Conservation (phyloP, 2,797 vertebrate genomes). For the Alcedo quadribrachys region DNA sequence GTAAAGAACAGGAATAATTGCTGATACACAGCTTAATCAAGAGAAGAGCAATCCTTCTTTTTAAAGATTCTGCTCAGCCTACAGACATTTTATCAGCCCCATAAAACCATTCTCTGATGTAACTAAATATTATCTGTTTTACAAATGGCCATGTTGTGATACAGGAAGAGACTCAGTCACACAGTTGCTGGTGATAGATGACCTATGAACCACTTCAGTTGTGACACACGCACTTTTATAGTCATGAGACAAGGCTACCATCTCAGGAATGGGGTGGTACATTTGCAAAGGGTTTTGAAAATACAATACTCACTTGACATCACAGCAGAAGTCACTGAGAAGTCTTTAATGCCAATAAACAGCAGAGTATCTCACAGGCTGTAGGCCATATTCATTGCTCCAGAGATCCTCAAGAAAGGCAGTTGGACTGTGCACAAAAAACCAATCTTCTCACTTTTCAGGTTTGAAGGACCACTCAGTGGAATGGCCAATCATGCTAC, state of each 20-base stretch:
- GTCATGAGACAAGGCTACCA: not conserved
- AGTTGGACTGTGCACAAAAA: not conserved
- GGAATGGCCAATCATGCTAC: not conserved
- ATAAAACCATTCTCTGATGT: not conserved
- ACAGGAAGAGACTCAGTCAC: not conserved
- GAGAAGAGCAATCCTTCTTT: not conserved
- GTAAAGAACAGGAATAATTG: not conserved
- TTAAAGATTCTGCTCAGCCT: not conserved
- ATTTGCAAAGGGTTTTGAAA: slow-evolving; percentile 10
- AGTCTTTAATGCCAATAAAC: slow-evolving; percentile 1
- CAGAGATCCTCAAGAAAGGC: slow-evolving; percentile 1
- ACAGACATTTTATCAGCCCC: not conserved
- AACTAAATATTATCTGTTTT: not conserved
- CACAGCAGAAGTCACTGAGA: not conserved
- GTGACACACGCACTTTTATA: not conserved
- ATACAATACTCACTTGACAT: not conserved
- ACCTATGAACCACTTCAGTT: not conserved
- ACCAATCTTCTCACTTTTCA: not conserved
- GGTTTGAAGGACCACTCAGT: not conserved
- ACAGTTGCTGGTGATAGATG: not conserved
- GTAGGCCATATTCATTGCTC: not conserved
- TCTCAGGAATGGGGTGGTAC: not conserved
- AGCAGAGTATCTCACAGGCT: not conserved
- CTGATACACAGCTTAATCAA: not conserved
- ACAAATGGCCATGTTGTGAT: not conserved